Evolutionary conservation across 2,888 invertebrate genomes (phyloP), one percentile per base, ranked within the genome.

Genomic region (Sarcophaga rosellei): DNA sequence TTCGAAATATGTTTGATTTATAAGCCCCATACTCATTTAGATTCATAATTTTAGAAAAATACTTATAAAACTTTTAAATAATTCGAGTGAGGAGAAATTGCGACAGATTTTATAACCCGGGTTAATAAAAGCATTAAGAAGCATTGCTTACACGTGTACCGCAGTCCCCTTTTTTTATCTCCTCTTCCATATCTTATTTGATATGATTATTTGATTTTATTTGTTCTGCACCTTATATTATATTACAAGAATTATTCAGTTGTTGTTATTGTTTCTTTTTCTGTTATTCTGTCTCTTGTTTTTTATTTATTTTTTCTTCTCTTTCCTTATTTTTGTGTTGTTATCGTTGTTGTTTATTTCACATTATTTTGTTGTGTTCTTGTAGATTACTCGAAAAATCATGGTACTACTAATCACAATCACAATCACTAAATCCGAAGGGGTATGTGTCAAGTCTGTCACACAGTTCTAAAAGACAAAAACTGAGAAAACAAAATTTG

Each of bases 311-410:
- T 25, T 66, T 70, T 17, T 76, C 45, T 45, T 72, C 2, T 53
- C 12, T 53, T 17, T 4, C 3, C 4, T 53, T 11, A 15, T 12
- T 53, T 53, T 53, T 15, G 44, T 44, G 21, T 66, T 65, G 70
- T 66, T n/a, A 4, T 70, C 25, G 23, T 70, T 53, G 21, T 69
- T 53, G 17, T 53, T 53, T 53, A 17, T 53, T 85, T 85, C 82
- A 76, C 75, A 79, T 79, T 75, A 62, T 81, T 84, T 74, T 81
- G 77, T 78, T 78, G 69, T 85, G 78, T 86, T 86, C 70, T 86
- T 86, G 84, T 86, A 86, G 86, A 86, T 84, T 86, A 86, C 84
- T 86, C 84, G 86, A 86, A 84, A 86, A 86, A 86, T 86, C 86
- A 86, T 86, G 86, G 86, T 86, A 86, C 86, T 86, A 86, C 86